Base-by-base conservation (phyloP, 1,140 invertebrate species). In the Odontomachus brunneus region DNA sequence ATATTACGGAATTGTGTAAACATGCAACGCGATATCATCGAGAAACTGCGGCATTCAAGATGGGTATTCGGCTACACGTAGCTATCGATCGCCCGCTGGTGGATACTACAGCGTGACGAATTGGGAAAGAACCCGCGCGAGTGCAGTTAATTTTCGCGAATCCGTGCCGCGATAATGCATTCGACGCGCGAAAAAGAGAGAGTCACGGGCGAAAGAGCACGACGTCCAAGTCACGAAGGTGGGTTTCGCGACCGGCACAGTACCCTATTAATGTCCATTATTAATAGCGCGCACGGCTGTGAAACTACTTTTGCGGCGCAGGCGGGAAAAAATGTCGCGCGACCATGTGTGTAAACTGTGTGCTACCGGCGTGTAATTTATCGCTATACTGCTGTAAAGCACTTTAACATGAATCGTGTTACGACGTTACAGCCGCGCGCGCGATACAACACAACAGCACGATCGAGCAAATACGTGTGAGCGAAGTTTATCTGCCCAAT, bases 211-310 rank as follows among this genome's bases (percentile, higher is more conserved):
- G n/a, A n/a, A n/a, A n/a, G n/a, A n/a, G n/a, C n/a, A 51, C 4
- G 38, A 38, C 19, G 15, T 26, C 33, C 11, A 7, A 29, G 49
- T 65, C 11, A 48, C 26, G 17, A 26, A 53, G 55, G 11, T 38
- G 4, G 4, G 2, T 66, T 55, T 76, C 53, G 22, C 4, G 66
- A 29, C 49, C 62, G 24, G 53, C n/a, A 7, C 9, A 11, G 60
- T 66, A 65, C 26, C 19, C 62, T 76, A 76, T 76, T 76, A 76
- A 76, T 76, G 11, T 38, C 59, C 66, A 66, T 76, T 76, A 76
- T 66, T 55, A 66, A 76, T 66, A 76, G 62, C 4, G 29, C 17
- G 66, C 62, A 51, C 53, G 29, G 19, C 49, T 66, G 19, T 66
- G 66, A 76, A 76, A 53, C 29, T 55, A 66, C 26, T 66, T 75